Evolutionary conservation across 2,888 invertebrate genomes (phyloP).

Genomic region (Camptogramma bilineatum): DNA sequence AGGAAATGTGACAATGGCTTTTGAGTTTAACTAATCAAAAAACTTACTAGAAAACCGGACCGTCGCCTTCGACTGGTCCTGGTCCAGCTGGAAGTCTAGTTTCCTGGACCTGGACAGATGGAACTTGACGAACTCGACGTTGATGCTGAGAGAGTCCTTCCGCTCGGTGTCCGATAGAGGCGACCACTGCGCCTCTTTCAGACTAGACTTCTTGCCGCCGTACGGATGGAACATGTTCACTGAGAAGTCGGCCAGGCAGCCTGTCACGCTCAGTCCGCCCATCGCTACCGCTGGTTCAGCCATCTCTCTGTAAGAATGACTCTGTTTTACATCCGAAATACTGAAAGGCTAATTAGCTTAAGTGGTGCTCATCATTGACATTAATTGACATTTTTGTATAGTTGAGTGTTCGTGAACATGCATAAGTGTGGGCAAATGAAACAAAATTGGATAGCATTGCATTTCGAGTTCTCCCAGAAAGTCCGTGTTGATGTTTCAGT

Average conservation of each 20-base stretch:
- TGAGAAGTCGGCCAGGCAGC: slow-evolving; percentile 98
- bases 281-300: slow-evolving; percentile 88
- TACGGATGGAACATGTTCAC: slow-evolving; percentile 99
- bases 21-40: background rate
- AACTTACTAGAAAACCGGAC: slow-evolving; percentile 94
- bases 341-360: too few relatives aligned
- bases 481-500: too few relatives aligned
- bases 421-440: too few relatives aligned
- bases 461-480: too few relatives aligned
- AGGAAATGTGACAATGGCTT: too few relatives aligned
- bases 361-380: too few relatives aligned
- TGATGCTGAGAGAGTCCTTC: slow-evolving; percentile 97
- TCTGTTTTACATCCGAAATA: background rate
- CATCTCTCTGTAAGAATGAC: slow-evolving; percentile 78
- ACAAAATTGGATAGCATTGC: too few relatives aligned
- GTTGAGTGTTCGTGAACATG: too few relatives aligned
- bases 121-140: slow-evolving; percentile 98
- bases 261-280: slow-evolving; percentile 97
- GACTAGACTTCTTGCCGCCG: slow-evolving; percentile 94
- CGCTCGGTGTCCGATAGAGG: slow-evolving; percentile 94
- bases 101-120: slow-evolving; percentile 96
- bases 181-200: slow-evolving; percentile 91
- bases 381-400: too few relatives aligned
- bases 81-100: slow-evolving; percentile 90
- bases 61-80: slow-evolving; percentile 92